These are phyloP conservation scores for Pterostichus niger DNA, from an alignment of 2,888 invertebrate species.

Conservation along the genomic window DNA sequence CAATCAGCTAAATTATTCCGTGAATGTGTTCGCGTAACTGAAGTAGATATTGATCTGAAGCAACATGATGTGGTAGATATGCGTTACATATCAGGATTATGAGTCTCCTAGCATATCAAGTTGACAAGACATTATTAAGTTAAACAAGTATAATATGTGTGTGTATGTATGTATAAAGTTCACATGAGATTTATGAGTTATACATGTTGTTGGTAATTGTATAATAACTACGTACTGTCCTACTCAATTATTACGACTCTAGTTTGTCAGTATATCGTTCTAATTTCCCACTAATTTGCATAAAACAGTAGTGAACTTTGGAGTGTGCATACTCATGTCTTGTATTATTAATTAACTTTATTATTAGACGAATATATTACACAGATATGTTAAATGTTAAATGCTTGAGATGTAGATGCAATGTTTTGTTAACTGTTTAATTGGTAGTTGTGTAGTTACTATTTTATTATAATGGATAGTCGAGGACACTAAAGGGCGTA, in stretches of 20 bases:
- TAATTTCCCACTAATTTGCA: conserved; percentile 39
- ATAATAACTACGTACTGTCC: conserved; percentile 13
- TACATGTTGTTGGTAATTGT: conserved; percentile 17
- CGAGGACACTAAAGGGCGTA: no score
- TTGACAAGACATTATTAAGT: background rate
- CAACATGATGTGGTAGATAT: background rate
- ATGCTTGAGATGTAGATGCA: no score
- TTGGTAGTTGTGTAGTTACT: no score
- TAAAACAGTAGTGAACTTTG: conserved; percentile 41
- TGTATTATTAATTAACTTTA: conserved; percentile 34
- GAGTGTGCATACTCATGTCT: conserved; percentile 8
- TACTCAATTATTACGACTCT: conserved; percentile 19
- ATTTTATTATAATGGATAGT: no score
- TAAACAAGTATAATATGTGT: background rate
- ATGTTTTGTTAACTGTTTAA: no score
- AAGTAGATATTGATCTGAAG: no score
- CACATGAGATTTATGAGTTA: background rate
- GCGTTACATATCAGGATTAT: background rate
- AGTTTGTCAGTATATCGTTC: conserved; percentile 23
- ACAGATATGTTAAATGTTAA: background rate
- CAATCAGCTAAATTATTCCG: no score
- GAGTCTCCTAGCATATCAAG: background rate
- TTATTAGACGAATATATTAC: conserved; percentile 26
- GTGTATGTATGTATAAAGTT: background rate
- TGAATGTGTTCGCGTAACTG: no score